Evolutionary conservation across 2,113 vertebrate species (phyloP).

Genomic region (Lonchura striata): DNA sequence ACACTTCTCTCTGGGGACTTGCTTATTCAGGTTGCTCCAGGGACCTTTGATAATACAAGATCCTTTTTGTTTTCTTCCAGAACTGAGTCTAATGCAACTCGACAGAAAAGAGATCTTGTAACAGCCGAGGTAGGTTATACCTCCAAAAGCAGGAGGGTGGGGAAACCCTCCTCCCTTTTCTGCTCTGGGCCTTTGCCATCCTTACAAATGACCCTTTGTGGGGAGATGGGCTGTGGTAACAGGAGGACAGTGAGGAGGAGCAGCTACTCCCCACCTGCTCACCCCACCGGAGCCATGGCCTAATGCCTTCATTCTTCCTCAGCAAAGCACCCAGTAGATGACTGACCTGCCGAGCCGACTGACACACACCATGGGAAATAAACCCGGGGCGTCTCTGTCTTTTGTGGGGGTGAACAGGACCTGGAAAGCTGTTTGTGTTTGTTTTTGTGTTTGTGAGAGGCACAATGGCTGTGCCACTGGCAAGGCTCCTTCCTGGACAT

Average conservation of each 20-base stretch:
- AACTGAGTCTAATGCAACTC: slow-evolving; percentile 93
- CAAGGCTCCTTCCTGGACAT: not conserved
- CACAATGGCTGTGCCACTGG: not conserved
- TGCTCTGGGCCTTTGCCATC: slow-evolving; percentile 69
- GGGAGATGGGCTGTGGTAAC: slow-evolving; percentile 1
- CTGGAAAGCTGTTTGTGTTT: not conserved
- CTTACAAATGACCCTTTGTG: slow-evolving; percentile 77
- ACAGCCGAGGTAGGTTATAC: slow-evolving; percentile 93
- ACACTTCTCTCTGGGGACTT: slow-evolving; percentile 71
- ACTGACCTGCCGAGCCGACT: not conserved
- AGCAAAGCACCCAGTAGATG: not conserved
- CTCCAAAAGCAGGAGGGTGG: slow-evolving; percentile 76
- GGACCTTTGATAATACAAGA: slow-evolving; percentile 81
- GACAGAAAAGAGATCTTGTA: slow-evolving; percentile 96
- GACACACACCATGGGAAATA: not conserved
- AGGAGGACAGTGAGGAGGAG: slow-evolving; percentile 51
- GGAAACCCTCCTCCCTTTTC: slow-evolving; percentile 42
- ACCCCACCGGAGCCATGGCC: not conserved
- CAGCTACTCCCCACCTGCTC: slow-evolving; percentile 9
- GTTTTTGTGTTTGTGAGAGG: not conserved
- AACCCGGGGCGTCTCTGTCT: not conserved
- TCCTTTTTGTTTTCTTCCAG: slow-evolving; percentile 85
- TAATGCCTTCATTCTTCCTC: slow-evolving; percentile 1
- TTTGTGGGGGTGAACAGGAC: not conserved
- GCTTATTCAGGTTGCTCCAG: slow-evolving; percentile 74